A percentile compares a stretch with the other conserved stretches of the same genome.
Evolutionary conservation across 2,113 vertebrate genomes (phyloP).

Genomic region (Pangasianodon hypophthalmus): DNA sequence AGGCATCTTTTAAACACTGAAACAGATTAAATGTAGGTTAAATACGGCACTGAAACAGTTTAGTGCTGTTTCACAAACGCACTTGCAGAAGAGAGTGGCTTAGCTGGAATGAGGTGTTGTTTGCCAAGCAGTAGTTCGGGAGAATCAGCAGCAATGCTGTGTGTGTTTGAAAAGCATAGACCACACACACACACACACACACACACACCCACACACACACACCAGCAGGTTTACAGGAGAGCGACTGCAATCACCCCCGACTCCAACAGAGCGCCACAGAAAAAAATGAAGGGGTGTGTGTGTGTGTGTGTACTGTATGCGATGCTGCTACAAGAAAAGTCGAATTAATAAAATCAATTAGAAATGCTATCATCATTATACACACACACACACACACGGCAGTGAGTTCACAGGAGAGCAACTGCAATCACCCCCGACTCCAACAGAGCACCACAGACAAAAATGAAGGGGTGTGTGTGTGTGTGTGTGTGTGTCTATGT

Average conservation of each 20-base stretch:
- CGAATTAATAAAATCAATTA: too few relatives aligned
- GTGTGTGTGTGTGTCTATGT: neutral
- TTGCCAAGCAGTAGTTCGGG: neutral
- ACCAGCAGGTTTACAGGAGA: neutral
- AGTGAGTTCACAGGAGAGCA: too few relatives aligned
- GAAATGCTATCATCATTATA: too few relatives aligned
- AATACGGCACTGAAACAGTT: neutral
- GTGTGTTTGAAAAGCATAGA: neutral
- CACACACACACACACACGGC: neutral
- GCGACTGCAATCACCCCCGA: too few relatives aligned
- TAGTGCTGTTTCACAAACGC: neutral
- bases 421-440: too few relatives aligned
- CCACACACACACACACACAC: neutral
- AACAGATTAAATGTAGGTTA: neutral
- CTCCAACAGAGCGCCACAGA: too few relatives aligned
- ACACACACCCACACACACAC: neutral
- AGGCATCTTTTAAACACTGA: neutral
- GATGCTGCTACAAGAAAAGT: too few relatives aligned
- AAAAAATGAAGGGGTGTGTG: neutral
- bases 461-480: neutral
- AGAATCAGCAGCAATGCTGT: neutral
- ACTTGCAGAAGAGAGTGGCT: neutral
- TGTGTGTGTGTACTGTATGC: too few relatives aligned
- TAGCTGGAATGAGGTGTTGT: neutral
- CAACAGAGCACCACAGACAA: neutral